These are phyloP conservation scores for Nothobranchius furzeri DNA, from an alignment of 2,113 vertebrate species.

Conservation along the genomic window DNA sequence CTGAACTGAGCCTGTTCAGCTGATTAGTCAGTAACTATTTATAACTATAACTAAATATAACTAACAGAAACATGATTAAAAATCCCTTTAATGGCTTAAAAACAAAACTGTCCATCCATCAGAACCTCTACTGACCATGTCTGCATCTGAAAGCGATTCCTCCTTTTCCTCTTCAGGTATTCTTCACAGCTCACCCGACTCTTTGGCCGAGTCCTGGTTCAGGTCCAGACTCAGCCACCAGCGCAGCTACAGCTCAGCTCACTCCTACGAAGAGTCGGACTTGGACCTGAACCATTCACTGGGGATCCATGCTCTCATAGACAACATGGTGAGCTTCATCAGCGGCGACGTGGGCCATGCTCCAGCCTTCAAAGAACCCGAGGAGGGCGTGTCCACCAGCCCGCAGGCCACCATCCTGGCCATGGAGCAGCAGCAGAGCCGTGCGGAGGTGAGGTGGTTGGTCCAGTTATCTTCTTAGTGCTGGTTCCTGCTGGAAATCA, in stretches of 20 bases:
- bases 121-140: background rate
- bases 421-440: constrained; percentile 95
- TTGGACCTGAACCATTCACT: constrained; percentile 87
- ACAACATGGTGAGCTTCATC: constrained; percentile 94
- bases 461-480: no score
- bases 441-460: constrained; percentile 86
- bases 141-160: constrained; percentile 33
- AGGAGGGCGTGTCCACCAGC: constrained; percentile 94
- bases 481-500: no score
- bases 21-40: no score
- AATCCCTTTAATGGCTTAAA: constrained; percentile 21
- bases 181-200: constrained; percentile 80
- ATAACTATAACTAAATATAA: no score
- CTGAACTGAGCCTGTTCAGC: no score
- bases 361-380: constrained; percentile 93
- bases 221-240: constrained; percentile 87
- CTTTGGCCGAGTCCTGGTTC: constrained; percentile 89
- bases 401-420: constrained; percentile 91
- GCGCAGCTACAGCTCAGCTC: constrained; percentile 81
- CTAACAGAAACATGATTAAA: no score
- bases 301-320: constrained; percentile 89
- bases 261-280: constrained; percentile 86
- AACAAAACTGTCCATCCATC: constrained; percentile 28
- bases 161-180: constrained; percentile 56
- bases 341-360: constrained; percentile 91